phyloP scores from a whole-genome alignment of 2,797 vertebrate species.

The Phalanger gymnotis region DNA sequence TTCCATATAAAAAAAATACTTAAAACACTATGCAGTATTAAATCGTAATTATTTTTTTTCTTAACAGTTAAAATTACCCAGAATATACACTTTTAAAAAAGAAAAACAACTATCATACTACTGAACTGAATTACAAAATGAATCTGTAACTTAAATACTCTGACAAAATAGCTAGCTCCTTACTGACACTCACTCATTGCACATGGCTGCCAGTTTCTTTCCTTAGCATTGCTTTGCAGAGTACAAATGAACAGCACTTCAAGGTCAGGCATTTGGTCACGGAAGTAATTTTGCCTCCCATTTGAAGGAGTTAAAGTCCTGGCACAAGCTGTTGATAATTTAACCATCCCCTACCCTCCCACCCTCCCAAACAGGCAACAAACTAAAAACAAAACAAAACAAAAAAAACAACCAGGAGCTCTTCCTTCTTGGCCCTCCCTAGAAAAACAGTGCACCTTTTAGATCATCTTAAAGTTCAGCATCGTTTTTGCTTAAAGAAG shows the following conservation, averaged over 20 bases:
- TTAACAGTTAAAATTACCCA: constrained; percentile 68
- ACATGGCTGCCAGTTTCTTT: constrained; percentile 70
- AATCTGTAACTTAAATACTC: constrained; percentile 79
- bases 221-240: constrained; percentile 60
- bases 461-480: constrained; percentile 54
- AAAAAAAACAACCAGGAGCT: constrained; percentile 13
- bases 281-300: constrained; percentile 41
- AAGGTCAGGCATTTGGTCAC: constrained; percentile 54
- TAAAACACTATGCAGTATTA: constrained; percentile 79
- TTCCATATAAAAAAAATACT: constrained; percentile 81
- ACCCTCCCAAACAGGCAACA: not conserved
- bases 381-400: not conserved
- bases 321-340: constrained; percentile 51
- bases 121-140: constrained; percentile 72
- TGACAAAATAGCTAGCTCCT: constrained; percentile 77
- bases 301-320: constrained; percentile 38
- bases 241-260: constrained; percentile 70
- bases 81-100: constrained; percentile 70
- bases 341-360: constrained; percentile 31
- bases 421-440: constrained; percentile 16
- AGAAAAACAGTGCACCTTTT: not conserved
- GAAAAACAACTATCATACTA: constrained; percentile 58
- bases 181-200: constrained; percentile 71
- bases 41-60: constrained; percentile 75
- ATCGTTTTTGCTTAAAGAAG: constrained; percentile 87